A percentile compares a stretch with the other conserved stretches of the same genome.
Evolutionary conservation across 2,888 invertebrate genomes (phyloP).

Genomic region (Mythimna pallens): DNA sequence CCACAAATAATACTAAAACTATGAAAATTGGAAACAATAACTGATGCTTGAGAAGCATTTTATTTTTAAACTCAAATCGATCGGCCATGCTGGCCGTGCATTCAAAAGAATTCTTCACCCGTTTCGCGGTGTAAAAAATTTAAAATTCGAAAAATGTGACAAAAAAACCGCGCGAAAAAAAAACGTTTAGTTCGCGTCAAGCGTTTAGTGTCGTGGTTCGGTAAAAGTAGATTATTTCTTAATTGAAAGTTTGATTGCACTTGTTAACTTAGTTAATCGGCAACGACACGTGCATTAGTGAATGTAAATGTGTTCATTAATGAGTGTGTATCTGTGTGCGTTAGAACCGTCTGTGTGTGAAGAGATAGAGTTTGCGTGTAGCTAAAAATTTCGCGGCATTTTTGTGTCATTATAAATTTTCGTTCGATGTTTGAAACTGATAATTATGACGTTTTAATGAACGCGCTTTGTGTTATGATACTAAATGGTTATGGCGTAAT

Average conservation of each 20-base stretch:
- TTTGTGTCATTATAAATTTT: conserved; percentile 63
- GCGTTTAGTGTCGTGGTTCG: conserved; percentile 69
- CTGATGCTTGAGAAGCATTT: conserved; percentile 49
- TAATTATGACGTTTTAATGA: conserved; percentile 45
- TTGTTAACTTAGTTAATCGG: conserved; percentile 69
- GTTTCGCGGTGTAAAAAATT: conserved; percentile 80
- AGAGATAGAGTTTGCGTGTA: conserved; percentile 76
- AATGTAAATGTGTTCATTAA: conserved; percentile 89
- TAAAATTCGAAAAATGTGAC: conserved; percentile 73
- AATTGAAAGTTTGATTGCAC: conserved; percentile 81
- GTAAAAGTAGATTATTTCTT: conserved; percentile 67
- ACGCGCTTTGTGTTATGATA: conserved; percentile 30
- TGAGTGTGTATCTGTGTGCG: conserved; percentile 85
- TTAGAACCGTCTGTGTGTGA: conserved; percentile 77
- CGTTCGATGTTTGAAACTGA: conserved; percentile 43
- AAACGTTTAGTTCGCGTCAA: conserved; percentile 74
- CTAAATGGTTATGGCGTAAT: conserved; percentile 34
- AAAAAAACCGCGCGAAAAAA: conserved; percentile 67
- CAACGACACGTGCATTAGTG: conserved; percentile 84
- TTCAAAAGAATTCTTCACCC: conserved; percentile 83
- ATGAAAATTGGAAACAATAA: conserved; percentile 67
- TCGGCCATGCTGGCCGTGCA: conserved; percentile 76
- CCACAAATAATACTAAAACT: conserved; percentile 53
- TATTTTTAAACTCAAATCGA: conserved; percentile 77
- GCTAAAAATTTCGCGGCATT: conserved; percentile 70